phyloP scores from a whole-genome alignment of 2,888 invertebrate species.

The Escarpia spicata region DNA sequence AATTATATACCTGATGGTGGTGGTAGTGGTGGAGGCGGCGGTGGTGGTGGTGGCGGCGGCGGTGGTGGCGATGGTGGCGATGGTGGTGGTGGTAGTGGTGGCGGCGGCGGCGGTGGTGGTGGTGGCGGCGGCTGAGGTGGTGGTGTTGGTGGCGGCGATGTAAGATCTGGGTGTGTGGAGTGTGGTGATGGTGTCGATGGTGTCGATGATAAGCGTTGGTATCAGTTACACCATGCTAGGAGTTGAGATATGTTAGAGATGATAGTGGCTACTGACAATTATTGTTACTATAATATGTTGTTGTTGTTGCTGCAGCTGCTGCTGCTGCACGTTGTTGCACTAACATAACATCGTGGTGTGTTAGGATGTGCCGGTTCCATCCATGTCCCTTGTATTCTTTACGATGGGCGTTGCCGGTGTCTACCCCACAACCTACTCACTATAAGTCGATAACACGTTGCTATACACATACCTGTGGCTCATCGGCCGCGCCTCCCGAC shows the following conservation, averaged over 20 bases:
- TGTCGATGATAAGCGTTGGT: neutral
- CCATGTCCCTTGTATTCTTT: neutral
- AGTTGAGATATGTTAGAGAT: neutral
- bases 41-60: no score
- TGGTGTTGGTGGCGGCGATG: no score
- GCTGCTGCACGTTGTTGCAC: neutral
- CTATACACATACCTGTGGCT: neutral
- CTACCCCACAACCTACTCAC: neutral
- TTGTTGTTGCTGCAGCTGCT: neutral
- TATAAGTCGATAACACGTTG: neutral
- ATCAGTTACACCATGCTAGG: neutral
- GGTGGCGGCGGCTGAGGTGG: no score
- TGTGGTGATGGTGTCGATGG: neutral
- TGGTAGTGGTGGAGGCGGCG: no score
- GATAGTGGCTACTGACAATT: neutral
- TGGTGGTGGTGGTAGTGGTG: no score
- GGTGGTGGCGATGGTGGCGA: no score
- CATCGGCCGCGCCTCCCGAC: no score
- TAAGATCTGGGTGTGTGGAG: neutral
- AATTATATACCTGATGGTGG: neutral
- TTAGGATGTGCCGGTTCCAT: neutral
- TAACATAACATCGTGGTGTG: neutral
- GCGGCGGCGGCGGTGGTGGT: no score
- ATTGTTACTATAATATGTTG: neutral
- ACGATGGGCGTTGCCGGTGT: neutral